Base-by-base conservation (phyloP, 1,140 invertebrate species). In the Linepithema humile region DNA sequence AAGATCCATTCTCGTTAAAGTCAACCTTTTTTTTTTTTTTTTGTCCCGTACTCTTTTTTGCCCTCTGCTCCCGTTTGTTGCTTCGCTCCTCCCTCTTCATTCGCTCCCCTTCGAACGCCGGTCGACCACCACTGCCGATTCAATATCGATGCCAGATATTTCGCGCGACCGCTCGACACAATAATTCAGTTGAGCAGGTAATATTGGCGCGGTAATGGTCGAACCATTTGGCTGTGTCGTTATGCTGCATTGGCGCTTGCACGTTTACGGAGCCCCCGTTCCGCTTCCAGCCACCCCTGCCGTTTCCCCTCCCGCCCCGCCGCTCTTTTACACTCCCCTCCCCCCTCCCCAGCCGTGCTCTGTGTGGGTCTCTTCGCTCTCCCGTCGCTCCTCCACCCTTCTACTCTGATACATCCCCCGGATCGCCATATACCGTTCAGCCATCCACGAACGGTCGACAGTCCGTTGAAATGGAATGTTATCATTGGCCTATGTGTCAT, bases 121-220 rank as follows among this genome's bases (percentile, higher is more conserved):
- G 65, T 74, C 80, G 59, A 57, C 80, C 70, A 53, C 82, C 77
- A 86, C 77, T n/a, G 65, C 55, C 88, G 84, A 93, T 93, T 93
- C 91, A 93, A 93, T 93, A 93, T 92, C 90, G 90, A 93, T 91
- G 89, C 90, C 89, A 92, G 91, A 93, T 93, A 94, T 94, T 93
- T 93, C 90, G 88, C 90, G 82, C 84, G 83, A 83, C 74, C 88
- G 91, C 87, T 89, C 90, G 89, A 91, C 90, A 93, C 92, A 92
- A 93, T 93, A 93, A 93, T 93, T 93, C 92, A 93, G 92, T 92
- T 88, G 90, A 92, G 88, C 90, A 91, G 92, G 91, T 93, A 93
- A 93, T 93, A 93, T 93, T 88, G 92, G 90, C 88, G 86, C 87
- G 90, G 91, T 90, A 92, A 92, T 91, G 89, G 90, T 88, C 84